Evolutionary conservation across 2,113 vertebrate genomes (phyloP).

Genomic region (Candoia aspera): DNA sequence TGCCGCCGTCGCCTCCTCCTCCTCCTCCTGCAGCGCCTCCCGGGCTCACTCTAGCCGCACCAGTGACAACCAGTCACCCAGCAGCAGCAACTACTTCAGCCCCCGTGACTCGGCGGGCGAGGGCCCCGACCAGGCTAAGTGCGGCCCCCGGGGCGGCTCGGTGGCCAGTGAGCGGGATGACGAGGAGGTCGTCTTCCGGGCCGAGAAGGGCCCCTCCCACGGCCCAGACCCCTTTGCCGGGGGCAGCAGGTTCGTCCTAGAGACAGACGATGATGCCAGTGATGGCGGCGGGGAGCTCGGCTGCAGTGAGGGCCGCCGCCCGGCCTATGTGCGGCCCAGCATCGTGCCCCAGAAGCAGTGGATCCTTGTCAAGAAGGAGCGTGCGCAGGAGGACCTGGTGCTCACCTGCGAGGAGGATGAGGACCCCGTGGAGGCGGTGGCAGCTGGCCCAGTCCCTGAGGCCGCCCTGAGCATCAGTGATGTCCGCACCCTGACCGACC

Average conservation of each 20-base stretch:
- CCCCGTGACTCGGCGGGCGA: conserved; percentile 75
- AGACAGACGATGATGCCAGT: conserved; percentile 81
- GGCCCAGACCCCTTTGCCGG: conserved; percentile 46
- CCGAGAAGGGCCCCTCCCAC: background rate
- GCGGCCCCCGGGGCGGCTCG: background rate
- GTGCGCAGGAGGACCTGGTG: conserved; percentile 83
- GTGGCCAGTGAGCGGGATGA: conserved; percentile 42
- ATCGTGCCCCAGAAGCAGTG: conserved; percentile 88
- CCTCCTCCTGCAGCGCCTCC: background rate
- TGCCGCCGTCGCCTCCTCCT: background rate
- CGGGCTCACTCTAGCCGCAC: conserved; percentile 74
- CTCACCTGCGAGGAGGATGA: conserved; percentile 86
- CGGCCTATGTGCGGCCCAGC: conserved; percentile 69
- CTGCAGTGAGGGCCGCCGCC: background rate
- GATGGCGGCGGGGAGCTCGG: conserved; percentile 55
- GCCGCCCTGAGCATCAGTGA: conserved; percentile 82
- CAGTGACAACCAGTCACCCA: conserved; percentile 88
- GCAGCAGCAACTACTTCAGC: conserved; percentile 93
- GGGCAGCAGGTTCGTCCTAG: conserved; percentile 67
- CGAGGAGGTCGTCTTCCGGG: conserved; percentile 48
- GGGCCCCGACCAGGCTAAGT: background rate
- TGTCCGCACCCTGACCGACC: conserved; percentile 80
- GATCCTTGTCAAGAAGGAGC: conserved; percentile 88
- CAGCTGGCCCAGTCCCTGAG: conserved; percentile 29
- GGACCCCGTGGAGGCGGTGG: conserved; percentile 58